A percentile compares a stretch with the other conserved stretches of the same genome.
Evolutionary conservation across 2,888 invertebrate species (phyloP).

Genomic region (Drosophila demipolita): DNA sequence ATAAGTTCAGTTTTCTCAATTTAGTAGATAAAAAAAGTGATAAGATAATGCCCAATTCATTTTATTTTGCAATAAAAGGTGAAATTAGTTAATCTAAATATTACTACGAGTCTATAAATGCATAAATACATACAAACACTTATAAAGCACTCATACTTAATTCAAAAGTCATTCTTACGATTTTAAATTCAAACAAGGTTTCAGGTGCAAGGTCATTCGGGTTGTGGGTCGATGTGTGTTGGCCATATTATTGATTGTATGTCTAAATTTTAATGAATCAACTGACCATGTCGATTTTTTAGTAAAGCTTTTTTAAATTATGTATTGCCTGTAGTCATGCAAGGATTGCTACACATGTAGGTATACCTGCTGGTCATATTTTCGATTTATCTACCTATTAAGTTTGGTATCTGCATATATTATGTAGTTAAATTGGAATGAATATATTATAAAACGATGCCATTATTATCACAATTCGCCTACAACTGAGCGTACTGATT

Average conservation of each 20-base stretch:
- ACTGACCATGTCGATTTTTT: slow-evolving; percentile 65
- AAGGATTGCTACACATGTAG: neutral
- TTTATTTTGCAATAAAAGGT: slow-evolving; percentile 46
- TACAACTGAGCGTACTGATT: neutral
- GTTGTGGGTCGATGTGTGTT: slow-evolving; percentile 4
- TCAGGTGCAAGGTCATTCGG: slow-evolving; percentile 55
- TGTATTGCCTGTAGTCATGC: slow-evolving; percentile 42
- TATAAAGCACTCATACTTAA: slow-evolving; percentile 8
- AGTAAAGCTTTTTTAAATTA: slow-evolving; percentile 52
- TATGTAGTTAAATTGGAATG: slow-evolving; percentile 17
- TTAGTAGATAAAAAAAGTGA: slow-evolving; percentile 47
- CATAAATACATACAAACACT: neutral
- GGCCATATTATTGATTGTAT: slow-evolving; percentile 45
- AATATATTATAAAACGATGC: slow-evolving; percentile 8
- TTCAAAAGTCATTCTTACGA: neutral
- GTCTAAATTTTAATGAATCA: slow-evolving; percentile 55
- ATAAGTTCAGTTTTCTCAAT: slow-evolving; percentile 41
- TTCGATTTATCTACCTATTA: neutral
- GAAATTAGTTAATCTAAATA: slow-evolving; percentile 32
- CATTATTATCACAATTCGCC: neutral
- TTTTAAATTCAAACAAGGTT: slow-evolving; percentile 1
- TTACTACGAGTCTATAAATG: too few species aligned
- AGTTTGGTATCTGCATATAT: neutral
- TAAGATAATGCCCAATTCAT: slow-evolving; percentile 46
- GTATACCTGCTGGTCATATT: neutral